Evolutionary conservation across 1,140 invertebrate genomes (phyloP).

Genomic region (Brachionus koreanus): DNA sequence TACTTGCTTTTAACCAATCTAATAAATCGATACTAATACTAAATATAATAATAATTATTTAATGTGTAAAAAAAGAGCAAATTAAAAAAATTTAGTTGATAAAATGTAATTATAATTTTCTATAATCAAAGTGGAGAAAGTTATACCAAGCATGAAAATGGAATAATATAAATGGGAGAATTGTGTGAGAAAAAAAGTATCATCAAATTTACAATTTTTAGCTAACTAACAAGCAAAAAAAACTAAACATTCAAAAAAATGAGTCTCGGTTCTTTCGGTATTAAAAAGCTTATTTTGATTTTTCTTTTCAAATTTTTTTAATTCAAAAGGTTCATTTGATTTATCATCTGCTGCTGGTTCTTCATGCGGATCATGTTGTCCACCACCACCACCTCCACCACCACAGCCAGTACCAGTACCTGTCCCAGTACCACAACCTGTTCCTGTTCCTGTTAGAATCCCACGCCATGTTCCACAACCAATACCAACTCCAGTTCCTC

Average conservation of each 20-base stretch:
- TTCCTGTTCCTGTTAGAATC: not conserved
- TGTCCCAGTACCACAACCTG: not conserved
- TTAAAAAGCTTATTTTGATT: not conserved
- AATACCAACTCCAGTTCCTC: conserved; percentile 9
- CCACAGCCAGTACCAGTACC: not conserved
- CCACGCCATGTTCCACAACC: not conserved
- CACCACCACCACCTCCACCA: not conserved
- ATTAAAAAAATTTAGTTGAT: not conserved
- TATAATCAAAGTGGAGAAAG: not conserved
- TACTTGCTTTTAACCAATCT: not conserved
- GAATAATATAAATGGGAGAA: not conserved
- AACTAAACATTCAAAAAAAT: not conserved
- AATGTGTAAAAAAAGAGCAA: not conserved
- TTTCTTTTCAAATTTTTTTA: not conserved
- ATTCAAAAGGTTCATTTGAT: not conserved
- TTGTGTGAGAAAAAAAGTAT: not conserved
- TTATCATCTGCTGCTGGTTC: not conserved
- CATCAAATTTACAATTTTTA: not conserved
- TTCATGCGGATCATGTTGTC: not conserved
- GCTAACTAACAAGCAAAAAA: not conserved
- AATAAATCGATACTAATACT: not conserved
- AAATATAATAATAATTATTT: not conserved
- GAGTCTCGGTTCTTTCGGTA: not conserved
- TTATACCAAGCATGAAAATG: not conserved
- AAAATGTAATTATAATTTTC: not conserved